These are phyloP conservation scores for Gymnocephalus cernua DNA, from an alignment of 2,113 vertebrate species.

Conservation along the genomic window DNA sequence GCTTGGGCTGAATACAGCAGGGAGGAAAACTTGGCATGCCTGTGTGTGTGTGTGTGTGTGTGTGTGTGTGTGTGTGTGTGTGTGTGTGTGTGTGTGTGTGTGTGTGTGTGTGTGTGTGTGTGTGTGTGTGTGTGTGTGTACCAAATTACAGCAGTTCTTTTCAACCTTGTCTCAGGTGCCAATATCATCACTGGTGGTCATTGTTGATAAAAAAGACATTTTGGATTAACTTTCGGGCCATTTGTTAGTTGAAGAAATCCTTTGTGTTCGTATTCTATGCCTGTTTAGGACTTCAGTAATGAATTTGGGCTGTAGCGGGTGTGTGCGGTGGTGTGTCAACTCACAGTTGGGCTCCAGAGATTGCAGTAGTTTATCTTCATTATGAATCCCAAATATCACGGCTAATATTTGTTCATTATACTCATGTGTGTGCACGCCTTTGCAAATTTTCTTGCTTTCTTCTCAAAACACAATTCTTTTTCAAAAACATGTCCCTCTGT, in stretches of 20 bases:
- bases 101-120: constrained; percentile 1
- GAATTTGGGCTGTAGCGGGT: not conserved
- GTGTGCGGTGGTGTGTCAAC: constrained; percentile 14
- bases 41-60: constrained; percentile 16
- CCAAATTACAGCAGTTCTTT: constrained; percentile 44
- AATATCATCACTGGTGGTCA: constrained; percentile 20
- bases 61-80: constrained; percentile 1
- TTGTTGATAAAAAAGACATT: constrained; percentile 40
- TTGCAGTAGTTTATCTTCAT: constrained; percentile 65
- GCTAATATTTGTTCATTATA: constrained; percentile 73
- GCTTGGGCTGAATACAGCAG: constrained; percentile 10
- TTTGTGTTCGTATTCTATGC: constrained; percentile 37
- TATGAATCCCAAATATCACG: constrained; percentile 61
- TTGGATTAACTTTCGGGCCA: constrained; percentile 30
- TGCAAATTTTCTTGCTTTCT: constrained; percentile 47
- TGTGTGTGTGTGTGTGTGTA: constrained; percentile 12
- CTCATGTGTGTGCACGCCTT: constrained; percentile 46
- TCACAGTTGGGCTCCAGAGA: constrained; percentile 53
- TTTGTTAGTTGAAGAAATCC: constrained; percentile 18
- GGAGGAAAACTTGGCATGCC: not conserved
- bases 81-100: not conserved
- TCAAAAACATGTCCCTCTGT: constrained; percentile 65
- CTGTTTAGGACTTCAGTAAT: constrained; percentile 27
- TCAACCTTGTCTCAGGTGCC: constrained; percentile 42
- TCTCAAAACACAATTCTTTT: constrained; percentile 48